A percentile compares a stretch with the other conserved stretches of the same genome.
Conservation (phyloP, 2,888 invertebrate genomes). For the Panopea generosa region DNA sequence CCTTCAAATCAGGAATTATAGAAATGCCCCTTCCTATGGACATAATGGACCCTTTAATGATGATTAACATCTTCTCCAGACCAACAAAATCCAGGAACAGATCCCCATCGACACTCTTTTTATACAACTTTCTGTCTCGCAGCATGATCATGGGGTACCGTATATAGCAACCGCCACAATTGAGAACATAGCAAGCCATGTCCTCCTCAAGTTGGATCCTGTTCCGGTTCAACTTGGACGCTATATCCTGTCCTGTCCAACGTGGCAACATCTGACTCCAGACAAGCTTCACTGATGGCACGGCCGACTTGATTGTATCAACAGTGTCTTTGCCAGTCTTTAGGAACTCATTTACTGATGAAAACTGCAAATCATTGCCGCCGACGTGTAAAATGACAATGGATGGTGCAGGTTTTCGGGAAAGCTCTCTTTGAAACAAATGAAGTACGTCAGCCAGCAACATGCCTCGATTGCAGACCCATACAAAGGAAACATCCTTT, state of each 20-base stretch:
- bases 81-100: conserved; percentile 25
- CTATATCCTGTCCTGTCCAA: conserved; percentile 13
- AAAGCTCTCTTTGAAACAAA: background rate
- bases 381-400: conserved; percentile 52
- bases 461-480: conserved; percentile 20
- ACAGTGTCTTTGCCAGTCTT: conserved; percentile 23
- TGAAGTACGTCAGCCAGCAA: conserved; percentile 21
- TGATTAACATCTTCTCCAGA: background rate
- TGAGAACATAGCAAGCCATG: conserved; percentile 31
- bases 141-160: conserved; percentile 28
- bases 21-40: conserved; percentile 37
- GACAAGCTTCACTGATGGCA: conserved; percentile 28
- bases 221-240: conserved; percentile 12
- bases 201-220: conserved; percentile 36
- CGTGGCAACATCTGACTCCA: conserved; percentile 51
- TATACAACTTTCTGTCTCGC: conserved; percentile 16
- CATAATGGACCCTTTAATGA: conserved; percentile 26
- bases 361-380: conserved; percentile 35
- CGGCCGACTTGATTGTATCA: conserved; percentile 8
- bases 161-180: conserved; percentile 40
- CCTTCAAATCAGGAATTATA: conserved; percentile 37
- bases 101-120: conserved; percentile 25
- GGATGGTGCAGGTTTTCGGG: conserved; percentile 7
- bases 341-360: background rate
- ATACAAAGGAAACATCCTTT: conserved; percentile 20